A percentile compares a stretch with the other conserved stretches of the same genome.
Evolutionary conservation across 2,888 invertebrate species (phyloP).

Genomic region (Ormia ochracea): DNA sequence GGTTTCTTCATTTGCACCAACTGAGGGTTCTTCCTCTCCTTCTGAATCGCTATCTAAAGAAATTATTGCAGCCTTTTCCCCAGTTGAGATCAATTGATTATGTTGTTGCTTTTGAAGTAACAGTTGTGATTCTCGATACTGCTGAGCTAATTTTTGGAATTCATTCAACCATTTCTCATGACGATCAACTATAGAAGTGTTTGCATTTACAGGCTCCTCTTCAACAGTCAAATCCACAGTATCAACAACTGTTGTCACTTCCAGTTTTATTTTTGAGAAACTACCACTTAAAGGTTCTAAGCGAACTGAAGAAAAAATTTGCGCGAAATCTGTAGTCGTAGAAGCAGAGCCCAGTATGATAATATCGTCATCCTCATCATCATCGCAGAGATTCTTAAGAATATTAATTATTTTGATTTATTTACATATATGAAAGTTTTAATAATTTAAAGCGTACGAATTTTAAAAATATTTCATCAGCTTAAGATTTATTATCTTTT

Average conservation of each 20-base stretch:
- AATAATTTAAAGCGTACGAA: not conserved
- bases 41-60: slow-evolving; percentile 52
- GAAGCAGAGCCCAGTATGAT: not conserved
- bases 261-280: slow-evolving; percentile 33
- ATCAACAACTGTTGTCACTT: slow-evolving; percentile 33
- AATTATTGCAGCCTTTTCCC: slow-evolving; percentile 3
- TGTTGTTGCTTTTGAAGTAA: slow-evolving; percentile 24
- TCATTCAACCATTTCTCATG: slow-evolving; percentile 50
- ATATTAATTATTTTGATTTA: not conserved
- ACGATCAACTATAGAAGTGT: not conserved
- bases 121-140: slow-evolving; percentile 22
- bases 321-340: slow-evolving; percentile 14
- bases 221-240: slow-evolving; percentile 46
- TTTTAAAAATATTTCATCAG: slow-evolving; percentile 27
- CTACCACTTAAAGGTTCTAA: slow-evolving; percentile 23
- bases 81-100: not conserved
- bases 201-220: not conserved
- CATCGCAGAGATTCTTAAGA: slow-evolving; percentile 54
- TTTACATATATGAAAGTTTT: not conserved
- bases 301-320: slow-evolving; percentile 21
- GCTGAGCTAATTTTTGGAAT: slow-evolving; percentile 24
- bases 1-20: not conserved
- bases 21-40: not conserved
- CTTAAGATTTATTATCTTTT: slow-evolving; percentile 45
- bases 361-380: slow-evolving; percentile 48